Evolutionary conservation across 2,888 invertebrate species (phyloP), one percentile per base, ranked within the genome.

Genomic region (Troides helena): DNA sequence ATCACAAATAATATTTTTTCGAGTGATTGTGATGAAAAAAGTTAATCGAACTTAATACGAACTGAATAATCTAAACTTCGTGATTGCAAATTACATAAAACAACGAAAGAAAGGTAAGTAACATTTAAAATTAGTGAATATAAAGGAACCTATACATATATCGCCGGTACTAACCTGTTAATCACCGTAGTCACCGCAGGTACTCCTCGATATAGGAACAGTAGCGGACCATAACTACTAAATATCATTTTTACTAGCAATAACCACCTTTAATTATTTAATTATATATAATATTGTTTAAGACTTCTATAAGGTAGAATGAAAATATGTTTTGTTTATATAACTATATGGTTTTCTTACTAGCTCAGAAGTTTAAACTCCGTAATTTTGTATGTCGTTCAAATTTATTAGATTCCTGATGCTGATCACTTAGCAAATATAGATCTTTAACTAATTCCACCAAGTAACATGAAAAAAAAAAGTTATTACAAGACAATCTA

Each of bases 41-140:
- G 46, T 46, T 46, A 46, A 46, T 17, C 2, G 18, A 50, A 50
- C 50, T 14, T 12, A 8, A 25, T 7, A 5, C n/a, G 60, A 39
- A 57, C 57, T 57, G 36, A 39, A 3, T 18, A 8, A 8, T 36
- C 1, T 14, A 14, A 36, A 18, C 2, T 18, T 36, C 18, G 60
- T 60, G 60, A 60, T 60, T 60, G 12, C 12, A 36, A 36, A 18
- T 43, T 39, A 8, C 3, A 21, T 39, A 61, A 39, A 56, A 67
- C 23, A 56, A 23, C 18, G 6, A 56, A 23, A 67, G n/a, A 17
- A 69, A 65, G 46, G 63, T 72, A 62, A 64, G 46, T 59, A 62
- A 72, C 25, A 77, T 50, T 25, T 50, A 43, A 58, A 65, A 18
- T 17, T 0, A 50, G 50, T 50, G 14, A 50, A 50, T 17, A 14